Evolutionary conservation across 2,888 invertebrate genomes (phyloP), one percentile per base, ranked within the genome.

Genomic region (Corbicula japonica): DNA sequence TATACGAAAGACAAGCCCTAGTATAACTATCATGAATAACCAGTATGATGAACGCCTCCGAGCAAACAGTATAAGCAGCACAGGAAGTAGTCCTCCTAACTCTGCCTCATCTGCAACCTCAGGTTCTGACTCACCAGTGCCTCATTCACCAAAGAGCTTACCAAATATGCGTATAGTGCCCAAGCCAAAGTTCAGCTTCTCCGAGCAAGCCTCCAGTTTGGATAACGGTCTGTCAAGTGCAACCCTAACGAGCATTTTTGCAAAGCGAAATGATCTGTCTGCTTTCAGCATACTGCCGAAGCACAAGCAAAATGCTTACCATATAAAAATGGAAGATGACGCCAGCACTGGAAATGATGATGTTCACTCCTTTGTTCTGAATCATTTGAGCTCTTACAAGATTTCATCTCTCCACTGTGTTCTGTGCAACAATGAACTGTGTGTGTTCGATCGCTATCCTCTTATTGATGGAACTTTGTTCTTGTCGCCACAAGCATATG

Each of bases 271-370:
- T 93, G 98, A 98, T 94, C 98, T 98, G 95, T 97, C 98, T 91
- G 97, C 97, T 69, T 93, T 93, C 83, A 90, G 86, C 71, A 83
- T 88, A 89, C 95, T 99, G 92, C 99, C 99, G 88, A 96, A 96
- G 94, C 97, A 97, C 94, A 98, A 98, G 95, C 96, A 98, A 94
- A 99, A 99, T 95, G 98, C 98, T 92, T 99, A 98, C 95, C 98
- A 99, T 95, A 98, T 99, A 94, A 99, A 99, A 97, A 98, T 99
- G 95, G 99, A 99, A 94, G 99, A 99, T 93, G 99, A 99, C 93
- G 98, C 98, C 84, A 98, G 98, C 94, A 98, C 98, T 93, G 99
- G 99, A 90, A 99, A 99, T 94, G 99, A 99, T 93, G 99, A 99
- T 93, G 98, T 98, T 61, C 96, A 99, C 88, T 97, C 97, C 92